phyloP scores from a whole-genome alignment of 2,888 invertebrate genomes.

The Hyposoter didymator region DNA sequence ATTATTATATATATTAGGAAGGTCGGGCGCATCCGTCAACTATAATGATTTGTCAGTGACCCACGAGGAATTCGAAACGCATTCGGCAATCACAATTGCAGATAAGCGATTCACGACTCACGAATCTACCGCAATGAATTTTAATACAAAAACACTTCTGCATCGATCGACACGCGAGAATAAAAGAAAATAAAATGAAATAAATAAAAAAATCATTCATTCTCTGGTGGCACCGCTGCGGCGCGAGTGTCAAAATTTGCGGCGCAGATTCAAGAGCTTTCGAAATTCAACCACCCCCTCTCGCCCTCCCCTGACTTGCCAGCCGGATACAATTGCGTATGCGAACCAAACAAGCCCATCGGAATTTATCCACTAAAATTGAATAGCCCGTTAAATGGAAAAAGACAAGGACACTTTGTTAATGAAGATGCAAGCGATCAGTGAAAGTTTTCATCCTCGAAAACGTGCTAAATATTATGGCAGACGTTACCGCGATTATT shows the following conservation, averaged over 20 bases:
- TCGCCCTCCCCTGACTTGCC: not conserved
- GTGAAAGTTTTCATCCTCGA: constrained; percentile 40
- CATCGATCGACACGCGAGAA: not conserved
- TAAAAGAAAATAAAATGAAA: constrained; percentile 20
- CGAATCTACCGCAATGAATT: constrained; percentile 19
- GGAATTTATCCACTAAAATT: constrained; percentile 26
- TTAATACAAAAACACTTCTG: constrained; percentile 10
- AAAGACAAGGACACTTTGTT: constrained; percentile 25
- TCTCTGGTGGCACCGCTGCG: not conserved
- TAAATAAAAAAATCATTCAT: constrained; percentile 22
- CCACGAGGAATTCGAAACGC: constrained; percentile 55
- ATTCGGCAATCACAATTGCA: constrained; percentile 66
- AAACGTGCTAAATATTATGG: constrained; percentile 6
- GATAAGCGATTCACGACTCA: constrained; percentile 57
- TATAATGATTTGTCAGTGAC: constrained; percentile 63
- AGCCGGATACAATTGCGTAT: constrained; percentile 27
- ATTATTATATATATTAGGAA: constrained; percentile 48
- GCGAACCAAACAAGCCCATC: constrained; percentile 35
- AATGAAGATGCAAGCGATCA: constrained; percentile 41
- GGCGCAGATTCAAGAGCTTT: not conserved
- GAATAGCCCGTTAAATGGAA: constrained; percentile 36
- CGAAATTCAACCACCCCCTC: not conserved
- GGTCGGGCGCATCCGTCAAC: constrained; percentile 61
- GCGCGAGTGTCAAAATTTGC: not conserved
- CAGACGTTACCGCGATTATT: not conserved